Evolutionary conservation across 2,888 invertebrate genomes (phyloP).

Genomic region (Drosophila monieri): DNA sequence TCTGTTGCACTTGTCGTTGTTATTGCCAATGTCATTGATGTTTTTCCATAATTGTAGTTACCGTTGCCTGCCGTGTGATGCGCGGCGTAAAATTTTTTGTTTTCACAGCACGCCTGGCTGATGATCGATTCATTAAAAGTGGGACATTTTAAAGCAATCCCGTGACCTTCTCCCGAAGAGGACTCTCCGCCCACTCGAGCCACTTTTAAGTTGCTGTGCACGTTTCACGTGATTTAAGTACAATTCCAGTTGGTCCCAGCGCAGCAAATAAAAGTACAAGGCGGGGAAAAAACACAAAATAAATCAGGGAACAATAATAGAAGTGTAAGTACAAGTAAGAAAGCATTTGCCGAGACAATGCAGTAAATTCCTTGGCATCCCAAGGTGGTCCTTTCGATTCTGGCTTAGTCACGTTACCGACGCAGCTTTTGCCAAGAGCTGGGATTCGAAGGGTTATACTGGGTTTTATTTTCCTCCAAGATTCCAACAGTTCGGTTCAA

Average conservation of each 20-base stretch:
- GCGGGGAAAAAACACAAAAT: background rate
- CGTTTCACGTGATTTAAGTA: constrained; percentile 43
- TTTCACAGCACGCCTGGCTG: constrained; percentile 2
- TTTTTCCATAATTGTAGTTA: constrained; percentile 45
- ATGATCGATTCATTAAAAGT: constrained; percentile 27
- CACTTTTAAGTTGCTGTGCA: constrained; percentile 34
- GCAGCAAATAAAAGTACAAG: background rate
- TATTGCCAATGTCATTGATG: constrained; percentile 44
- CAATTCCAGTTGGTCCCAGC: constrained; percentile 12
- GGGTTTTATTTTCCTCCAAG: constrained; percentile 10
- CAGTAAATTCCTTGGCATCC: constrained; percentile 27
- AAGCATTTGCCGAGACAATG: constrained; percentile 36
- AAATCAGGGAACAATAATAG: constrained; percentile 39
- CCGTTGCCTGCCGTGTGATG: constrained; percentile 23
- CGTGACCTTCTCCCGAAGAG: background rate
- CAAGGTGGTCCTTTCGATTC: constrained; percentile 29
- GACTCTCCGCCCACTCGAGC: background rate
- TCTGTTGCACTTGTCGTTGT: constrained; percentile 39
- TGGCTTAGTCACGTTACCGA: constrained; percentile 39
- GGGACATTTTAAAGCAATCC: constrained; percentile 1
- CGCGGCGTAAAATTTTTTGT: constrained; percentile 35
- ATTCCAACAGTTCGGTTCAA: background rate
- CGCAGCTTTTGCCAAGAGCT: constrained; percentile 18
- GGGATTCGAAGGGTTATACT: background rate
- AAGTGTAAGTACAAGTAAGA: constrained; percentile 29